phyloP scores from a whole-genome alignment of 2,888 invertebrate genomes.

The Megaustenia siamemsis region DNA sequence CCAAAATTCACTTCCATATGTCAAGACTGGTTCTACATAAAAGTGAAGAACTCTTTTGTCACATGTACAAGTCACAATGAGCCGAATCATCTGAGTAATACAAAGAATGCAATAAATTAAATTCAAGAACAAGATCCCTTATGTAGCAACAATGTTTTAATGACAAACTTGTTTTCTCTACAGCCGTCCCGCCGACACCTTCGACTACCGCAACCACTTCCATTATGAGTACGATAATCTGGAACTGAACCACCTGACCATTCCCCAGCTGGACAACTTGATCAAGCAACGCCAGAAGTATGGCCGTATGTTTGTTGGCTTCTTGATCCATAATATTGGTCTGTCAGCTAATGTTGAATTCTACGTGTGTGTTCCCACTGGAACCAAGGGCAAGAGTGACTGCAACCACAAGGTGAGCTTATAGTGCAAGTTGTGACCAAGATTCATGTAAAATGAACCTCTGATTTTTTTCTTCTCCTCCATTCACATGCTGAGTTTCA shows the following conservation, averaged over 20 bases:
- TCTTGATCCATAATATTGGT: slow-evolving; percentile 58
- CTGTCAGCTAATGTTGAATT: slow-evolving; percentile 56
- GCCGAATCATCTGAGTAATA: too few relatives aligned
- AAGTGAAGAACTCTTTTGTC: too few relatives aligned
- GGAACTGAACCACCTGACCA: slow-evolving; percentile 60
- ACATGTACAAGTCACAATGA: too few relatives aligned
- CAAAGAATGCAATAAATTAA: too few relatives aligned
- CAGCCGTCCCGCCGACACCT: slow-evolving; percentile 46
- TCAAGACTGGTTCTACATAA: too few relatives aligned
- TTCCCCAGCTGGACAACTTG: slow-evolving; percentile 55
- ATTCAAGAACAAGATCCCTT: too few relatives aligned
- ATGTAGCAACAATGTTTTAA: too few relatives aligned
- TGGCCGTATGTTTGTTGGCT: slow-evolving; percentile 59
- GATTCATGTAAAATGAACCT: too few relatives aligned
- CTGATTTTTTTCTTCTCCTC: too few relatives aligned
- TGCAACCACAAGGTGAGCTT: slow-evolving; percentile 29
- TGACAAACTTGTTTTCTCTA: background rate
- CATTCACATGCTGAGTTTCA: too few relatives aligned
- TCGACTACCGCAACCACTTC: slow-evolving; percentile 59
- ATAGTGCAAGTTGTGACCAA: too few relatives aligned
- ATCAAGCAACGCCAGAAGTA: slow-evolving; percentile 47
- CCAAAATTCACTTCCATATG: too few relatives aligned
- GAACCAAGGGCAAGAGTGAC: slow-evolving; percentile 31
- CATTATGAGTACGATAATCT: slow-evolving; percentile 59
- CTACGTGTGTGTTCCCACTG: slow-evolving; percentile 57